Conservation (phyloP, 2,113 vertebrate genomes). For the Chiloscyllium plagiosum region DNA sequence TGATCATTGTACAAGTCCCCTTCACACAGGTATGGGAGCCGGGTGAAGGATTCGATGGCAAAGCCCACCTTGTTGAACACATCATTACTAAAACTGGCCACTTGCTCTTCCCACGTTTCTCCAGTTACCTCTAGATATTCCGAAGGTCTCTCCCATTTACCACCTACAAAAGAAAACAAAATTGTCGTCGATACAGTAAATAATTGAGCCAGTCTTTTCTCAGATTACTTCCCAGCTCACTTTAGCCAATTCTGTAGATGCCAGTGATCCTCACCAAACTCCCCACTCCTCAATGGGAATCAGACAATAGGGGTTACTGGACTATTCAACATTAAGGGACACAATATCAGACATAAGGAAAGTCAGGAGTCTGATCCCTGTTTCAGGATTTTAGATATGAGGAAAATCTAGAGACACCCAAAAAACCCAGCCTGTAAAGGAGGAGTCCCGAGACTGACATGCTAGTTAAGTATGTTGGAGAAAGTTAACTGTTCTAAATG, state of each 20-base stretch:
- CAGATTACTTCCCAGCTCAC: neutral
- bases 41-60: slow-evolving; percentile 83
- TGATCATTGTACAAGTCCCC: slow-evolving; percentile 96
- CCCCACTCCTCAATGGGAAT: neutral
- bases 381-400: neutral
- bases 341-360: neutral
- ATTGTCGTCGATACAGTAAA: neutral
- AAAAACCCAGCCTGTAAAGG: neutral
- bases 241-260: neutral
- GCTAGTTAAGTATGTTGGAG: neutral
- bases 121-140: slow-evolving; percentile 77
- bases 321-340: neutral
- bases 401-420: neutral
- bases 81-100: slow-evolving; percentile 72
- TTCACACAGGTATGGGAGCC: slow-evolving; percentile 92
- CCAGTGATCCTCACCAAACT: neutral
- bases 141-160: slow-evolving; percentile 86
- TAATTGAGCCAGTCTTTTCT: neutral
- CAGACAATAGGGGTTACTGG: neutral
- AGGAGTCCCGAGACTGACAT: neutral
- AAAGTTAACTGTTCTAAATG: neutral
- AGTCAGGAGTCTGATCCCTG: neutral
- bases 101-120: slow-evolving; percentile 92
- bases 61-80: slow-evolving; percentile 79
- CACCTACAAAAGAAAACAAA: slow-evolving; percentile 61